Evolutionary conservation across 1,140 invertebrate species (phyloP).

Genomic region (Pygmarrhopalites habei): DNA sequence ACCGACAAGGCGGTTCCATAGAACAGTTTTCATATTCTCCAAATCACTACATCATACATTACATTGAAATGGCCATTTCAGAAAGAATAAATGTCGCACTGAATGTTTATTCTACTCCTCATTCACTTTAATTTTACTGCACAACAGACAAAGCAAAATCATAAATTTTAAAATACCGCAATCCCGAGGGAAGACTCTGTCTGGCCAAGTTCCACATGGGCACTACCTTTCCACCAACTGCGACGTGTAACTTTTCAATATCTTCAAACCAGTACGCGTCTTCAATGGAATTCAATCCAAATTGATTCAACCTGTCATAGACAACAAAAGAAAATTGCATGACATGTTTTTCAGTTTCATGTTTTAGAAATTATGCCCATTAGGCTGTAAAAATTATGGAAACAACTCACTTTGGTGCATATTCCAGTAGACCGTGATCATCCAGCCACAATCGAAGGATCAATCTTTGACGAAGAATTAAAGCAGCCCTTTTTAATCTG

Average conservation of each 20-base stretch:
- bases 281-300: constrained; percentile 72
- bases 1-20: constrained; percentile 82
- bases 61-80: no score
- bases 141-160: no score
- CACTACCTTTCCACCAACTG: constrained; percentile 69
- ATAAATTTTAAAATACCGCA: no score
- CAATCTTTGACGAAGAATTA: constrained; percentile 66
- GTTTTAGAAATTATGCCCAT: not conserved
- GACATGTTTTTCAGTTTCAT: not conserved
- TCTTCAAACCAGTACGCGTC: constrained; percentile 85
- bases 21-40: constrained; percentile 64
- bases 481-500: constrained; percentile 64
- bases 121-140: no score
- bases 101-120: no score
- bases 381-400: not conserved
- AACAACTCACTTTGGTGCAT: constrained; percentile 61
- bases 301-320: constrained; percentile 58
- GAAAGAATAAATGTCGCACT: no score
- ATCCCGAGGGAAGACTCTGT: constrained; percentile 68
- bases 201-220: constrained; percentile 63
- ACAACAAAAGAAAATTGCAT: no score
- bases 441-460: constrained; percentile 71
- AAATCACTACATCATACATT: no score
- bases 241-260: constrained; percentile 55
- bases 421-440: constrained; percentile 63